These are phyloP conservation scores for Smutsia temminckii DNA, from an alignment of 2,797 vertebrate species.

Conservation along the genomic window DNA sequence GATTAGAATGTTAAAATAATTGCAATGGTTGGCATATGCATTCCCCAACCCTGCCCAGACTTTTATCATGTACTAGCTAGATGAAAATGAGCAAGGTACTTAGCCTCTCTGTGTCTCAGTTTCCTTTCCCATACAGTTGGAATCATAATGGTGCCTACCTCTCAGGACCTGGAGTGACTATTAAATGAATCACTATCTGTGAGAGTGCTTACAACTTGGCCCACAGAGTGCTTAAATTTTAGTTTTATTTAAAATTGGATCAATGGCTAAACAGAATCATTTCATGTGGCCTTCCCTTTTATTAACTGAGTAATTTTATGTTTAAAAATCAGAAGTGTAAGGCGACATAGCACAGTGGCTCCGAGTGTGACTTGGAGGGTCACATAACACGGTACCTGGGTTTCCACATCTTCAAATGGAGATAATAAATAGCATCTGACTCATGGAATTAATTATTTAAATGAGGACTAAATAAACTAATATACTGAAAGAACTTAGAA, in stretches of 20 bases:
- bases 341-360: background rate
- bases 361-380: background rate
- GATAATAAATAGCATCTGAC: constrained; percentile 27
- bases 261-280: background rate
- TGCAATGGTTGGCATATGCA: background rate
- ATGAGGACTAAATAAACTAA: constrained; percentile 44
- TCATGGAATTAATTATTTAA: constrained; percentile 42
- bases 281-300: constrained; percentile 22
- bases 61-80: background rate
- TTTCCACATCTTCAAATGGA: constrained; percentile 20
- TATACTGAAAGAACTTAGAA: constrained; percentile 22
- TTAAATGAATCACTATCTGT: background rate
- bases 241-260: constrained; percentile 44
- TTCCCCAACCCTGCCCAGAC: background rate
- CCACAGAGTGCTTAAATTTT: background rate
- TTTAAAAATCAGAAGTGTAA: constrained; percentile 21
- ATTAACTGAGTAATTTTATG: background rate
- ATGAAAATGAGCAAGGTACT: background rate
- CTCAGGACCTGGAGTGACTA: background rate
- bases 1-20: background rate
- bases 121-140: background rate
- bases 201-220: background rate
- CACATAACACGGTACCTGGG: background rate
- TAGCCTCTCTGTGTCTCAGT: background rate
- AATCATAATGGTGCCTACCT: background rate